Evolutionary conservation across 2,797 vertebrate species (phyloP).

Genomic region (Enteromius treurensis): DNA sequence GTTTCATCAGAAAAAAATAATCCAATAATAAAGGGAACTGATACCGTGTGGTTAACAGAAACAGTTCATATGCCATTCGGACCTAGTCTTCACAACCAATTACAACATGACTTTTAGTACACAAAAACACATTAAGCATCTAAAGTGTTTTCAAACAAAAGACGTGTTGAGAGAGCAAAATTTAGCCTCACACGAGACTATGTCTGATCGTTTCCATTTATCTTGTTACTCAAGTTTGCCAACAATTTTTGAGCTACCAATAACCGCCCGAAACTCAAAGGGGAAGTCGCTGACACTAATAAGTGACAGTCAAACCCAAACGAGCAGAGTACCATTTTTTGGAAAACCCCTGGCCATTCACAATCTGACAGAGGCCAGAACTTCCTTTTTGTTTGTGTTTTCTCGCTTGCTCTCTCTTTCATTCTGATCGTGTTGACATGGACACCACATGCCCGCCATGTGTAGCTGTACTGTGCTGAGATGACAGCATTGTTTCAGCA

Average conservation of each 20-base stretch:
- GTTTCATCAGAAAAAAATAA: conserved; percentile 9
- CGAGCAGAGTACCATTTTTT: background rate
- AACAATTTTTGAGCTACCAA: conserved; percentile 21
- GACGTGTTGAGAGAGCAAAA: background rate
- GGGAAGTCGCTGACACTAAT: background rate
- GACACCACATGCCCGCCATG: conserved; percentile 73
- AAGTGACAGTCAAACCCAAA: background rate
- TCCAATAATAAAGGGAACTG: conserved; percentile 51
- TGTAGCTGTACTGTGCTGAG: conserved; percentile 70
- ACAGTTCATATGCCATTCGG: conserved; percentile 7
- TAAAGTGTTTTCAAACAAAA: conserved; percentile 29
- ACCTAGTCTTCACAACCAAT: conserved; percentile 19
- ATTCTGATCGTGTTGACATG: conserved; percentile 47
- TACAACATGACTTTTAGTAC: background rate
- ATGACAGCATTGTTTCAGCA: conserved; percentile 61
- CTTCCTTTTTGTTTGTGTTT: conserved; percentile 28
- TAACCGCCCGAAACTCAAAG: background rate
- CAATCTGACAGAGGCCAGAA: conserved; percentile 13
- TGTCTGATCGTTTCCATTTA: conserved; percentile 15
- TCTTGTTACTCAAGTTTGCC: conserved; percentile 44
- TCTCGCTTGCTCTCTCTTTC: conserved; percentile 15
- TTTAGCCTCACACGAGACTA: background rate
- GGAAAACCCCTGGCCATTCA: conserved; percentile 27
- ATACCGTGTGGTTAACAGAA: conserved; percentile 51
- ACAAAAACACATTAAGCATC: conserved; percentile 18